These are phyloP conservation scores for Sturnira hondurensis DNA, from an alignment of 2,113 vertebrate species.

Conservation along the genomic window DNA sequence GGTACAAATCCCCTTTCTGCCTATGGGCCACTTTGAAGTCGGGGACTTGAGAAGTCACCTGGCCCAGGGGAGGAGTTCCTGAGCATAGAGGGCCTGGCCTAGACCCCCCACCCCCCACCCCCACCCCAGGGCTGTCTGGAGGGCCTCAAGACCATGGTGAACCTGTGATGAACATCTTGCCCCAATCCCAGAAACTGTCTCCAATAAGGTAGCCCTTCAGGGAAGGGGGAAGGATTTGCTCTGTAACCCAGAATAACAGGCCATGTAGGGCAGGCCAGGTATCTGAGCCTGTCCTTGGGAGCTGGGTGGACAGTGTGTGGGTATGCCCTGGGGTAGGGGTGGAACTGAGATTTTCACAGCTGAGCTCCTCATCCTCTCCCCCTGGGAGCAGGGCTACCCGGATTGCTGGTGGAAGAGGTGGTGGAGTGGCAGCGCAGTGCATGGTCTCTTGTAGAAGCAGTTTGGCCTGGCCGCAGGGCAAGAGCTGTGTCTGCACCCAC, in stretches of 20 bases:
- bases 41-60: background rate
- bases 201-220: background rate
- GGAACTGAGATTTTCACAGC: background rate
- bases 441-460: background rate
- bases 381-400: background rate
- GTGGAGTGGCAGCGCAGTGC: background rate
- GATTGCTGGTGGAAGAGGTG: background rate
- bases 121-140: background rate
- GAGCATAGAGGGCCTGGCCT: background rate
- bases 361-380: conserved; percentile 12
- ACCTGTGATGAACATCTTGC: background rate
- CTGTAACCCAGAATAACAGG: background rate
- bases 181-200: background rate
- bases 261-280: background rate
- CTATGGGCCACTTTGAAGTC: background rate
- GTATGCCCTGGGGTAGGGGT: background rate
- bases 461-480: background rate
- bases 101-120: no score
- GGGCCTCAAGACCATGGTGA: background rate
- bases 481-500: background rate
- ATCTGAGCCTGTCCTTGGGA: conserved; percentile 30
- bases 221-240: conserved; percentile 19
- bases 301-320: background rate
- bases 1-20: background rate
- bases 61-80: background rate